Evolutionary conservation across 2,888 invertebrate genomes (phyloP).

Genomic region (Chydorus sphaericus): DNA sequence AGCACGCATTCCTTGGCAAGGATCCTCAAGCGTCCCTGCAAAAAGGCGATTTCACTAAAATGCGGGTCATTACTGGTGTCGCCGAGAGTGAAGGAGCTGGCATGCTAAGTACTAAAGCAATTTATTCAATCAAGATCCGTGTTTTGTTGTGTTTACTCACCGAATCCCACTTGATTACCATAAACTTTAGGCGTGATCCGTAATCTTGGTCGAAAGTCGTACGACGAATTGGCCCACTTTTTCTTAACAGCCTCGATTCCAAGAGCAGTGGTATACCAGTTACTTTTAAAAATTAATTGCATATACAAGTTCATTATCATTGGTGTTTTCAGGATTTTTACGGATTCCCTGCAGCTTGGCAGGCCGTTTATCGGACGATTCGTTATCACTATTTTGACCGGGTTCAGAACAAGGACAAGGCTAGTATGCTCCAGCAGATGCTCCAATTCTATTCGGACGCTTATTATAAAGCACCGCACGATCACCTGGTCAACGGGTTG

Average conservation of each 20-base stretch:
- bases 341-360: conserved; percentile 24
- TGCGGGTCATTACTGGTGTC: conserved; percentile 51
- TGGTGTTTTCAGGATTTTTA: too few relatives aligned
- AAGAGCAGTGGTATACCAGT: conserved; percentile 39
- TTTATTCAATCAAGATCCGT: background rate
- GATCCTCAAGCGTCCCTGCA: conserved; percentile 39
- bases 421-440: conserved; percentile 33
- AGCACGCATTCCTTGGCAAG: conserved; percentile 44
- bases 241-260: conserved; percentile 43
- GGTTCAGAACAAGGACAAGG: conserved; percentile 28
- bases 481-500: conserved; percentile 29
- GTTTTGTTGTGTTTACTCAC: background rate
- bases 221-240: conserved; percentile 39
- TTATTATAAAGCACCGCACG: conserved; percentile 39
- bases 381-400: conserved; percentile 41
- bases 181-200: conserved; percentile 39
- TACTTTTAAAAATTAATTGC: too few relatives aligned
- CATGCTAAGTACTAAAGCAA: conserved; percentile 31
- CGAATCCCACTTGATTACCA: background rate
- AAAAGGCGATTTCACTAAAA: conserved; percentile 37
- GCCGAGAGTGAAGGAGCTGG: conserved; percentile 50
- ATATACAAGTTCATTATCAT: too few relatives aligned
- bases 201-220: conserved; percentile 41
- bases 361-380: conserved; percentile 31
- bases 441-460: conserved; percentile 42